Conservation (phyloP, 2,797 vertebrate genomes). For the Acipenser transmontanus region DNA sequence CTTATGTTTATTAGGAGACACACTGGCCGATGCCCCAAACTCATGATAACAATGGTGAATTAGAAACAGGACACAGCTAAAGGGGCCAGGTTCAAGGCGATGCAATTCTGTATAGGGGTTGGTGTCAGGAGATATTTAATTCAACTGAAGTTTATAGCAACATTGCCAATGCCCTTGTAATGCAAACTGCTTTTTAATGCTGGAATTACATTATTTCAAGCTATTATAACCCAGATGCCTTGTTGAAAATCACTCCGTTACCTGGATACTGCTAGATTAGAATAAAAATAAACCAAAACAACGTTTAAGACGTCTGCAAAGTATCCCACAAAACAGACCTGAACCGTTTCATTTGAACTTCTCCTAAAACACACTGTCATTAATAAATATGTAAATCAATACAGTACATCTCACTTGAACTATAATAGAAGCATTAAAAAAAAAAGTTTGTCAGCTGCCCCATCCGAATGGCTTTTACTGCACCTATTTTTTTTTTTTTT, state of each 20-base stretch:
- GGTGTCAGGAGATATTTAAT: slow-evolving; percentile 32
- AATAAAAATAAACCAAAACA: too few species aligned
- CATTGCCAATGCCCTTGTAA: background rate
- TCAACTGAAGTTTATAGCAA: slow-evolving; percentile 7
- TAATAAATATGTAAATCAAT: too few species aligned
- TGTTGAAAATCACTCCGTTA: slow-evolving; percentile 1
- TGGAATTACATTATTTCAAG: background rate
- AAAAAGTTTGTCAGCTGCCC: background rate
- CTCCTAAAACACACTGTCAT: too few species aligned
- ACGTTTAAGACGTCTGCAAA: too few species aligned
- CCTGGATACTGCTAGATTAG: background rate
- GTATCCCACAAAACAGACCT: too few species aligned
- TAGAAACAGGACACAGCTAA: slow-evolving; percentile 36
- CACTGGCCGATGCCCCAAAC: slow-evolving; percentile 12
- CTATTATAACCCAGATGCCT: slow-evolving; percentile 2
- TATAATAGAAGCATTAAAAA: background rate
- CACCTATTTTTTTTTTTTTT: background rate
- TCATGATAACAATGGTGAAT: slow-evolving; percentile 39
- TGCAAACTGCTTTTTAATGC: background rate
- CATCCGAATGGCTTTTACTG: background rate
- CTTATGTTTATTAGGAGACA: slow-evolving; percentile 58
- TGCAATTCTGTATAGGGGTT: slow-evolving; percentile 17
- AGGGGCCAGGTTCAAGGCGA: slow-evolving; percentile 58
- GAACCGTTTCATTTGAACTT: too few species aligned
- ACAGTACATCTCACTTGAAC: too few species aligned